Conservation (phyloP, 2,888 invertebrate species). For the Sepiola atlantica region DNA sequence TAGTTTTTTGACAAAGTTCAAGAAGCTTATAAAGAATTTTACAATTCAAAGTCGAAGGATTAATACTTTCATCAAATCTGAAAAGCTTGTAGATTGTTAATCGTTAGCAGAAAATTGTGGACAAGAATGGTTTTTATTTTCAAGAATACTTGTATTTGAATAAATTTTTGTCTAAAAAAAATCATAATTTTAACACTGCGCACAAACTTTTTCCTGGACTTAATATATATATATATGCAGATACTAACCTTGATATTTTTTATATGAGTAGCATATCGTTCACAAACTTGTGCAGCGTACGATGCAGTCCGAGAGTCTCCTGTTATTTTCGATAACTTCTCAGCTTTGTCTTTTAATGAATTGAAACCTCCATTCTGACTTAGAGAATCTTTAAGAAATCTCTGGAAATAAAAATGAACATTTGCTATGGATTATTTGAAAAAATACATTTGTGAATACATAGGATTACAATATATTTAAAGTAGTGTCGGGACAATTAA, state of each 20-base stretch:
- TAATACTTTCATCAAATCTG: too few relatives aligned
- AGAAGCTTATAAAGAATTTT: too few relatives aligned
- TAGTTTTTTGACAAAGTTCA: too few relatives aligned
- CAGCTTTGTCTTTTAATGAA: slow-evolving; percentile 82
- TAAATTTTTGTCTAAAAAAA: too few relatives aligned
- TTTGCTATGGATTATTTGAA: neutral
- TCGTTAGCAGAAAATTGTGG: too few relatives aligned
- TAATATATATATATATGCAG: neutral
- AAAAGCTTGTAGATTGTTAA: too few relatives aligned
- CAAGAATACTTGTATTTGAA: too few relatives aligned
- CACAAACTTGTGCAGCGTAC: slow-evolving; percentile 85
- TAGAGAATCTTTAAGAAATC: slow-evolving; percentile 86
- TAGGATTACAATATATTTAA: neutral
- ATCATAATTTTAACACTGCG: too few relatives aligned
- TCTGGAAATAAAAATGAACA: slow-evolving; percentile 58
- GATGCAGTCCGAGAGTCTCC: slow-evolving; percentile 89
- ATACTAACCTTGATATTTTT: slow-evolving; percentile 61
- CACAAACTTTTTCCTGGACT: too few relatives aligned
- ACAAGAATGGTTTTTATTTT: too few relatives aligned
- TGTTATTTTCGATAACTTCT: slow-evolving; percentile 83
- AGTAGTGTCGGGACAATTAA: too few relatives aligned
- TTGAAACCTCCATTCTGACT: slow-evolving; percentile 88
- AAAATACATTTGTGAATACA: neutral
- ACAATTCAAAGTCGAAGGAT: too few relatives aligned
- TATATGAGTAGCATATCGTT: slow-evolving; percentile 80